A percentile compares a stretch with the other conserved stretches of the same genome.
phyloP scores from a whole-genome alignment of 2,113 vertebrate genomes.

The Chloebia gouldiae region DNA sequence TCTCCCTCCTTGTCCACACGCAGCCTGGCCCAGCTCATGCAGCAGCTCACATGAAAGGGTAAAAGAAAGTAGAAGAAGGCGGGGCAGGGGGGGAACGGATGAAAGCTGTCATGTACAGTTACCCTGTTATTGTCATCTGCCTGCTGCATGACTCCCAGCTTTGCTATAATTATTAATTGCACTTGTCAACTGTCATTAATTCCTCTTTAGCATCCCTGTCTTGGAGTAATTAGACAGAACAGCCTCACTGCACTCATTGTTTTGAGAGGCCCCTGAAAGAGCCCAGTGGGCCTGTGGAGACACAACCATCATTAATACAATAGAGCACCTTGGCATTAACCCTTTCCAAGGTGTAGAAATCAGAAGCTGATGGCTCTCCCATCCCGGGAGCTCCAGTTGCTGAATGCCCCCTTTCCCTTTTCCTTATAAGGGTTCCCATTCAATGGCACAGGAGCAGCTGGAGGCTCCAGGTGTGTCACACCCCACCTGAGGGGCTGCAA shows the following conservation, averaged over 20 bases:
- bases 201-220: slow-evolving; percentile 86
- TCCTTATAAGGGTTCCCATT: neutral
- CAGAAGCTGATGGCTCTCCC: neutral
- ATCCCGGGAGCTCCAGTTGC: rapidly evolving
- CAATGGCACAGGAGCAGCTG: neutral
- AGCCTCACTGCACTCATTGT: slow-evolving; percentile 77
- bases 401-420: neutral
- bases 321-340: slow-evolving; percentile 65
- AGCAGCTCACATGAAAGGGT: slow-evolving; percentile 62
- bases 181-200: slow-evolving; percentile 88
- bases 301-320: slow-evolving; percentile 70
- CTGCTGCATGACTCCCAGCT: slow-evolving; percentile 77
- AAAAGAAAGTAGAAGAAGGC: neutral
- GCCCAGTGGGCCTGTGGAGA: slow-evolving; percentile 60
- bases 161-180: slow-evolving; percentile 91
- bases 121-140: slow-evolving; percentile 80
- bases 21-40: neutral
- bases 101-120: slow-evolving; percentile 77
- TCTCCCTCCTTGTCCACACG: neutral
- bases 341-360: slow-evolving; percentile 26
- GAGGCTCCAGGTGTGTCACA: neutral
- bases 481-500: neutral
- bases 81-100: slow-evolving; percentile 31
- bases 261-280: slow-evolving; percentile 74
- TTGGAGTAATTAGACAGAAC: slow-evolving; percentile 82